Percentiles rank a stretch among this genome's conserved stretches.
Conservation (phyloP, 2,113 vertebrate genomes). For the Gracilinanus agilis region DNA sequence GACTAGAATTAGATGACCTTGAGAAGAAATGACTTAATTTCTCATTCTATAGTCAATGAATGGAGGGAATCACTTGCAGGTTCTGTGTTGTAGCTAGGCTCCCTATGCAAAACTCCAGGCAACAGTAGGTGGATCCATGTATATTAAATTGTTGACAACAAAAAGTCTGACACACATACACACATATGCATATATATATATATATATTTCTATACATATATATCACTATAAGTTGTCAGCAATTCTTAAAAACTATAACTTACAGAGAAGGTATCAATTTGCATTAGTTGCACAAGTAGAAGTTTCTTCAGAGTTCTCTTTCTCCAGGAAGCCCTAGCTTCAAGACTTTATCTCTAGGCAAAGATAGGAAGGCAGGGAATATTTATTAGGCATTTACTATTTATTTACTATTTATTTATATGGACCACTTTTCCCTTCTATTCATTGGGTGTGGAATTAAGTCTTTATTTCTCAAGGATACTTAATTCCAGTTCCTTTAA, state of each 20-base stretch:
- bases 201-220: too few relatives aligned
- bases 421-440: neutral
- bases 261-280: neutral
- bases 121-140: neutral
- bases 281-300: neutral
- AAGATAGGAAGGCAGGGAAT: neutral
- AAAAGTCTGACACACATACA: neutral
- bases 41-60: neutral
- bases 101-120: neutral
- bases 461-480: neutral
- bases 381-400: neutral
- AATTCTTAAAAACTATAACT: neutral
- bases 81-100: neutral
- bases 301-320: neutral
- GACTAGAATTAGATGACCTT: neutral
- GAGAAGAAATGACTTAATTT: too few relatives aligned
- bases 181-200: too few relatives aligned
- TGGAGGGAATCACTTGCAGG: neutral
- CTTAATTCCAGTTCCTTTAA: too few relatives aligned
- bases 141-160: neutral
- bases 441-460: neutral
- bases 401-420: neutral
- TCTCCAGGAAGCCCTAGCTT: neutral
- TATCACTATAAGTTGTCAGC: too few relatives aligned
- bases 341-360: neutral